Conservation (phyloP, 2,113 vertebrate genomes). For the Lepus europaeus region DNA sequence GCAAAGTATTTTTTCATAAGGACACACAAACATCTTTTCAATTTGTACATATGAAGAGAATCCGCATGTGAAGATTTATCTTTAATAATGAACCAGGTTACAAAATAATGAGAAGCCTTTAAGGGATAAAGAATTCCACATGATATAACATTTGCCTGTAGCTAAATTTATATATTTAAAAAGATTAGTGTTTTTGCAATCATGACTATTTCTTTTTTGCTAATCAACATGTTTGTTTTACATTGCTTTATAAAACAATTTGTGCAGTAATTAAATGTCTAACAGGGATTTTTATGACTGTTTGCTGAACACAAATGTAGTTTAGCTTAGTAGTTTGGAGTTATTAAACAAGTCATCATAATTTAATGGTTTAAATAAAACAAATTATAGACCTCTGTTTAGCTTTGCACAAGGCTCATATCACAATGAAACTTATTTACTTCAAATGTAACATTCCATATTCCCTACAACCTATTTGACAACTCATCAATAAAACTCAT, state of each 20-base stretch:
- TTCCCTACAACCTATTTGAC: neutral
- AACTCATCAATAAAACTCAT: conserved; percentile 44
- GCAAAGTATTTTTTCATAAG: conserved; percentile 16
- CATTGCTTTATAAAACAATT: conserved; percentile 74
- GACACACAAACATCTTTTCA: conserved; percentile 20
- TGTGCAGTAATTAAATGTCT: conserved; percentile 81
- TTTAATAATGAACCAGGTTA: neutral
- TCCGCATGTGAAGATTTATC: neutral
- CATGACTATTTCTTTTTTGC: conserved; percentile 64
- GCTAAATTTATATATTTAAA: conserved; percentile 73
- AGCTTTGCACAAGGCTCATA: conserved; percentile 51
- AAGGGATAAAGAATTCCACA: neutral
- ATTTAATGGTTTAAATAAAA: conserved; percentile 83
- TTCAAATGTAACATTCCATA: conserved; percentile 54
- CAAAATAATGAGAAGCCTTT: neutral
- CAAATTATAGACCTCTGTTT: conserved; percentile 62
- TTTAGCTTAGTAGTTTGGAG: conserved; percentile 70
- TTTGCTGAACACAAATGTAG: conserved; percentile 68
- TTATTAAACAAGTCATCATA: conserved; percentile 82
- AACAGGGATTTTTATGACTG: conserved; percentile 76
- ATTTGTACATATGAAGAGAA: neutral
- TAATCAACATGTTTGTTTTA: conserved; percentile 81
- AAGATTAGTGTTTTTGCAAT: conserved; percentile 63
- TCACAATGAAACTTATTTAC: conserved; percentile 64
- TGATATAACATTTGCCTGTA: conserved; percentile 56